These are phyloP conservation scores for Oscheius sp. DNA, from an alignment of 1,140 invertebrate species.

Conservation along the genomic window DNA sequence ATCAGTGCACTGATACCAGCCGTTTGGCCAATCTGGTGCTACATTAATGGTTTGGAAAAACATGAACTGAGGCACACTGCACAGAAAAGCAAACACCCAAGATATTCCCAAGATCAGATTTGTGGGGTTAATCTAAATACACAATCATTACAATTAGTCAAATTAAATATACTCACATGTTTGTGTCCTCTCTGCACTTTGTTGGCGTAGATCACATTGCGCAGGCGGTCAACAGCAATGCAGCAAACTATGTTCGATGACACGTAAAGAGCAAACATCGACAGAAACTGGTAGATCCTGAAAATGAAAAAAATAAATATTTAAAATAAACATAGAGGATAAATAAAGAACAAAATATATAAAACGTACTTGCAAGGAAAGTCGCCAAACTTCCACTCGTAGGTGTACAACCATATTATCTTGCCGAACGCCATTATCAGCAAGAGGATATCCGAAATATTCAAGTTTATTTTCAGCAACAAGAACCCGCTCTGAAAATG, in stretches of 20 bases:
- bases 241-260: conserved; percentile 58
- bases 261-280: conserved; percentile 57
- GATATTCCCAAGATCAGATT: not conserved
- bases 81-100: conserved; percentile 3
- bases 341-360: not conserved
- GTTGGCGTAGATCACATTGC: conserved; percentile 48
- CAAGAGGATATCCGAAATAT: conserved; percentile 55
- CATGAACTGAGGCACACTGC: conserved; percentile 22
- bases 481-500: conserved; percentile 51
- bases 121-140: conserved; percentile 13
- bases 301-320: not conserved
- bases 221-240: conserved; percentile 54
- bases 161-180: not conserved
- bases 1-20: conserved; percentile 21
- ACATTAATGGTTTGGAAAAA: conserved; percentile 16
- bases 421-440: conserved; percentile 50
- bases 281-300: conserved; percentile 51
- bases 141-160: not conserved
- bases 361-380: conserved; percentile 33
- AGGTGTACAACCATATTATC: conserved; percentile 51
- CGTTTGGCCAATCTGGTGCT: not conserved
- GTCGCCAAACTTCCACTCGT: conserved; percentile 55
- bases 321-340: not conserved
- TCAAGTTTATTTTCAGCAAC: conserved; percentile 57
- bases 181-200: conserved; percentile 28